phyloP scores from a whole-genome alignment of 2,113 vertebrate genomes.

The Cottus gobio region DNA sequence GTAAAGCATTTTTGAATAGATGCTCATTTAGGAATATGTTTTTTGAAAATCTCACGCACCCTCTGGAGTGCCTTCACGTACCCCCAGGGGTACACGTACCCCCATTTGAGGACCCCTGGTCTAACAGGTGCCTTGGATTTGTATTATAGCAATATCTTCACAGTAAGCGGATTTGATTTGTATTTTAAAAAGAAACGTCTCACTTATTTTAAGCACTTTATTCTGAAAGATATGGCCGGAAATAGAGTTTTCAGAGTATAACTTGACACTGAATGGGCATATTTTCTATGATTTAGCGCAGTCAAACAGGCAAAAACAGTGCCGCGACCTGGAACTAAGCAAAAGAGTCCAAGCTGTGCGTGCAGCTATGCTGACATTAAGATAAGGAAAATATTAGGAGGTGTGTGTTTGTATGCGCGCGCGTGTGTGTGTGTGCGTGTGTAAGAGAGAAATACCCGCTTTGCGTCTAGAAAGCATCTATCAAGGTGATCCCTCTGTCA shows the following conservation, averaged over 20 bases:
- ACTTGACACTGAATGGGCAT: background rate
- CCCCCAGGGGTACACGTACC: too few species aligned
- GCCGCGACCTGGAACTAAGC: conserved; percentile 8
- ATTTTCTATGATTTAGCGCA: conserved; percentile 33
- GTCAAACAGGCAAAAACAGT: conserved; percentile 20
- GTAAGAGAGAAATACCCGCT: conserved; percentile 3
- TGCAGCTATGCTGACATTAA: conserved; percentile 4
- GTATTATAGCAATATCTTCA: background rate
- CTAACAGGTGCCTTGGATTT: too few species aligned
- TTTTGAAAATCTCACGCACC: too few species aligned
- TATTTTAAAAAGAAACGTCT: too few species aligned
- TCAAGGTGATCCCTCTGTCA: conserved; percentile 18
- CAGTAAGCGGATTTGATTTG: background rate
- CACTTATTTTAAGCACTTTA: conserved; percentile 1
- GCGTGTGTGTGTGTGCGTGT: background rate
- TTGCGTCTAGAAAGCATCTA: conserved; percentile 13
- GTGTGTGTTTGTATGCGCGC: background rate
- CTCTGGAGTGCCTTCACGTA: too few species aligned
- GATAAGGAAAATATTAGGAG: background rate
- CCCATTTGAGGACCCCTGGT: too few species aligned
- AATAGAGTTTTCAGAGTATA: background rate
- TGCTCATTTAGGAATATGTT: too few species aligned
- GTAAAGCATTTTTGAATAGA: too few species aligned
- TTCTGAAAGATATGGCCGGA: conserved; percentile 61
- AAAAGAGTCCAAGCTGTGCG: conserved; percentile 13